Evolutionary conservation across 1,140 invertebrate genomes (phyloP).

Genomic region (Calosoma granatense): DNA sequence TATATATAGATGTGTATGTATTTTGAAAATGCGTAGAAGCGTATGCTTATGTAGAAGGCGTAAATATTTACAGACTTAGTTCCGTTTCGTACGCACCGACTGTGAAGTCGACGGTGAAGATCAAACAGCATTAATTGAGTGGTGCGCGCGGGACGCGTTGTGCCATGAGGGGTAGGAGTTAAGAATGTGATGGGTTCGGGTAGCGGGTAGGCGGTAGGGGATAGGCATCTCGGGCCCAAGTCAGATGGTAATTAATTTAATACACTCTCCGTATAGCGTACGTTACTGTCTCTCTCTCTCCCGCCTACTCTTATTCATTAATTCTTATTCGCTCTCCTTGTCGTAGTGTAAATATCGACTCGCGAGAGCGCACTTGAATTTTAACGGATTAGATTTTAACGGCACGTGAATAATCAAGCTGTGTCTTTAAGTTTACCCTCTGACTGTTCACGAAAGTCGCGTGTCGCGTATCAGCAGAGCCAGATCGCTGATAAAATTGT

Average conservation of each 20-base stretch:
- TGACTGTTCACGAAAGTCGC: not conserved
- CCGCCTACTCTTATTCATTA: not conserved
- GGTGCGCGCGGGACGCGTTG: not conserved
- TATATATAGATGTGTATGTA: too few relatives aligned
- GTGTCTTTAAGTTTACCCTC: not conserved
- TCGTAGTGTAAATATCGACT: not conserved
- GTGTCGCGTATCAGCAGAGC: too few relatives aligned
- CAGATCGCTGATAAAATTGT: too few relatives aligned
- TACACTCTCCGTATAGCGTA: not conserved
- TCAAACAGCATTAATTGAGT: not conserved
- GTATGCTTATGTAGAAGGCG: not conserved
- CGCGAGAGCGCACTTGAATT: not conserved
- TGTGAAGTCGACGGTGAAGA: not conserved
- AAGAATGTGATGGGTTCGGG: too few relatives aligned
- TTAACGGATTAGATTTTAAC: slow-evolving; percentile 6
- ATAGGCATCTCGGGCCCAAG: not conserved
- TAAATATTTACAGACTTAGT: not conserved
- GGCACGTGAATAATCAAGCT: slow-evolving; percentile 1
- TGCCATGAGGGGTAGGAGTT: not conserved
- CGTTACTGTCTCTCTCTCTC: not conserved
- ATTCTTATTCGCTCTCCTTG: not conserved
- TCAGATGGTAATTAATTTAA: slow-evolving; percentile 8
- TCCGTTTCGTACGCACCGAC: not conserved
- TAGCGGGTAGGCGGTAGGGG: not conserved
- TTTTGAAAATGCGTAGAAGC: not conserved